Conservation (phyloP, 1,140 invertebrate species). For the Atta cephalotes region DNA sequence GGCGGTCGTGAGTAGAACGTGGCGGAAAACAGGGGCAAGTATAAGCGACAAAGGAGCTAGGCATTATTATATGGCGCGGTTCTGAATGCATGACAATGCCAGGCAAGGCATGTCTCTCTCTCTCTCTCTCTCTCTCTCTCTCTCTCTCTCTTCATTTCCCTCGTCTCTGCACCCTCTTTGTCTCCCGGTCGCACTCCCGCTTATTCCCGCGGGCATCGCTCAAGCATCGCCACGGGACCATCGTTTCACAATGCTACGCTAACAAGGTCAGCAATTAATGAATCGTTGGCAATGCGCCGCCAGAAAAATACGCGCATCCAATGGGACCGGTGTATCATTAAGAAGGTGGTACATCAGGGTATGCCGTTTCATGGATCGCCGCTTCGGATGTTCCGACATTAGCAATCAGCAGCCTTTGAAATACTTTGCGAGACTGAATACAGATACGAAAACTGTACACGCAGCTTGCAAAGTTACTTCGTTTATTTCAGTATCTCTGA, state of each 20-base stretch:
- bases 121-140: slow-evolving; percentile 30
- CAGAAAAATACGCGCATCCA: slow-evolving; percentile 71
- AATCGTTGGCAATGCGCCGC: slow-evolving; percentile 76
- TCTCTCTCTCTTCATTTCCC: slow-evolving; percentile 25
- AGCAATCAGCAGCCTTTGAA: slow-evolving; percentile 59
- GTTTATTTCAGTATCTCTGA: slow-evolving; percentile 42
- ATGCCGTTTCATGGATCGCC: slow-evolving; percentile 42
- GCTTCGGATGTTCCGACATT: slow-evolving; percentile 52
- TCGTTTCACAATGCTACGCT: slow-evolving; percentile 77
- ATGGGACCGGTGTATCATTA: slow-evolving; percentile 69
- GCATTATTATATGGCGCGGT: slow-evolving; percentile 78
- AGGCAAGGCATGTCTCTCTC: slow-evolving; percentile 45
- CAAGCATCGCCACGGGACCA: slow-evolving; percentile 74
- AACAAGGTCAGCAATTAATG: slow-evolving; percentile 82
- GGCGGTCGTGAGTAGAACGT: slow-evolving; percentile 67
- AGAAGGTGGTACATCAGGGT: slow-evolving; percentile 28
- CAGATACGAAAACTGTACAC: slow-evolving; percentile 24
- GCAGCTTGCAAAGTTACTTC: slow-evolving; percentile 6
- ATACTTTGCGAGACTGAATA: neutral
- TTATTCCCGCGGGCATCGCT: slow-evolving; percentile 70
- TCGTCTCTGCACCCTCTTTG: slow-evolving; percentile 46
- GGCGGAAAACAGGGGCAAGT: slow-evolving; percentile 72
- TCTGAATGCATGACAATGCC: slow-evolving; percentile 79
- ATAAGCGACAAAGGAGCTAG: slow-evolving; percentile 79
- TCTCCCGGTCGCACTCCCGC: slow-evolving; percentile 50